These are phyloP conservation scores for Odontocolon sp. DNA, from an alignment of 2,888 invertebrate genomes.

Conservation along the genomic window DNA sequence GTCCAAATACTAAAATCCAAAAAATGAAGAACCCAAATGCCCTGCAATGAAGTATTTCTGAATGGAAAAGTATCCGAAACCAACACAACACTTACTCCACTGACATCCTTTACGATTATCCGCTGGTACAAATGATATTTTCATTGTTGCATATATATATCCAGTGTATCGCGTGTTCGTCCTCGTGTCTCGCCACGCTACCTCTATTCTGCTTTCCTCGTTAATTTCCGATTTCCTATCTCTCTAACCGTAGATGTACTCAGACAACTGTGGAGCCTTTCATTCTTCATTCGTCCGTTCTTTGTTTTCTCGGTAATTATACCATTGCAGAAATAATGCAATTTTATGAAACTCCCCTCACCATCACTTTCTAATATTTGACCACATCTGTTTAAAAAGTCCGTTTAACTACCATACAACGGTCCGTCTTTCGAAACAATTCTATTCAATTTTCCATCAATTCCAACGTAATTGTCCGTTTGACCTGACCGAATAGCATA, in stretches of 20 bases:
- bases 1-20: no score
- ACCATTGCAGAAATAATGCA: neutral
- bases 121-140: slow-evolving; percentile 53
- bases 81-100: slow-evolving; percentile 58
- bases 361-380: slow-evolving; percentile 53
- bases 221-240: slow-evolving; percentile 54
- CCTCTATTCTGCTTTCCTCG: slow-evolving; percentile 55
- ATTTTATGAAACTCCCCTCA: neutral
- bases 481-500: no score
- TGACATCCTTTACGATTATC: slow-evolving; percentile 57
- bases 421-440: no score
- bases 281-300: slow-evolving; percentile 14
- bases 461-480: no score
- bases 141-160: slow-evolving; percentile 13
- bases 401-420: no score
- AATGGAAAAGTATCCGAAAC: slow-evolving; percentile 33
- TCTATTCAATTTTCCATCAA: no score
- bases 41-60: slow-evolving; percentile 12
- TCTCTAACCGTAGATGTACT: neutral
- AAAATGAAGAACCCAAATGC: no score
- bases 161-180: slow-evolving; percentile 41
- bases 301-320: slow-evolving; percentile 22
- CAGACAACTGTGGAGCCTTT: neutral
- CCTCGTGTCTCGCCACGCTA: slow-evolving; percentile 45
- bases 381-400: no score